Conservation (phyloP, 2,888 invertebrate genomes). For the Marronus borbonicus region DNA sequence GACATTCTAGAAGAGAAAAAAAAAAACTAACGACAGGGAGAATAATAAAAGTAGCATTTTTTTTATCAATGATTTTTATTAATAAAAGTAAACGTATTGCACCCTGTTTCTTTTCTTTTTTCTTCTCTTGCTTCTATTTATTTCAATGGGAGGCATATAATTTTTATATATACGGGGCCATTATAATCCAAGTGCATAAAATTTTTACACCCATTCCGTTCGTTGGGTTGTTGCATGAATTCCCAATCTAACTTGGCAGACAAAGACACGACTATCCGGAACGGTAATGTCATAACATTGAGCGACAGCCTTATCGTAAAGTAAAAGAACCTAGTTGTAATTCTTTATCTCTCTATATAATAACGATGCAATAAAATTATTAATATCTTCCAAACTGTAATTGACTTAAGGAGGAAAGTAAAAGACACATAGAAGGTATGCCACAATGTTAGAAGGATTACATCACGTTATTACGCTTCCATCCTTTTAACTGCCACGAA, state of each 20-base stretch:
- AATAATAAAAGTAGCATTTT: slow-evolving; percentile 56
- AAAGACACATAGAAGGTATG: slow-evolving; percentile 64
- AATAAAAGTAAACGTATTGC: slow-evolving; percentile 65
- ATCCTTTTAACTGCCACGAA: slow-evolving; percentile 61
- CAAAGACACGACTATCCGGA: slow-evolving; percentile 55
- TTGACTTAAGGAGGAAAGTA: slow-evolving; percentile 62
- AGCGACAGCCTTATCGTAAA: slow-evolving; percentile 58
- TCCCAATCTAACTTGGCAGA: slow-evolving; percentile 29
- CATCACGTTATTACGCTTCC: slow-evolving; percentile 62
- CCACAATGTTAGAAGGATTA: slow-evolving; percentile 48
- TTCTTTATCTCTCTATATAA: slow-evolving; percentile 69
- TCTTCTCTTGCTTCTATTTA: slow-evolving; percentile 52
- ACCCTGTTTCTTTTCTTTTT: slow-evolving; percentile 59
- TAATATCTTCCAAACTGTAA: slow-evolving; percentile 68
- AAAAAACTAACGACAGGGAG: slow-evolving; percentile 52
- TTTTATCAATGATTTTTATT: slow-evolving; percentile 65
- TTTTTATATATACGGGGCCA: slow-evolving; percentile 62
- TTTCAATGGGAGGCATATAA: slow-evolving; percentile 58
- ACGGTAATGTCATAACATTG: slow-evolving; percentile 52
- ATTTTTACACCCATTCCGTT: slow-evolving; percentile 61
- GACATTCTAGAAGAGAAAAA: slow-evolving; percentile 57
- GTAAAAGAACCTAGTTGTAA: slow-evolving; percentile 64
- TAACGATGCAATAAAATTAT: slow-evolving; percentile 67
- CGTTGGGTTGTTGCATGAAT: slow-evolving; percentile 46
- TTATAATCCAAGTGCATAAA: slow-evolving; percentile 63